These are phyloP conservation scores for Callinectes sapidus DNA, from an alignment of 2,888 invertebrate species.

Conservation along the genomic window DNA sequence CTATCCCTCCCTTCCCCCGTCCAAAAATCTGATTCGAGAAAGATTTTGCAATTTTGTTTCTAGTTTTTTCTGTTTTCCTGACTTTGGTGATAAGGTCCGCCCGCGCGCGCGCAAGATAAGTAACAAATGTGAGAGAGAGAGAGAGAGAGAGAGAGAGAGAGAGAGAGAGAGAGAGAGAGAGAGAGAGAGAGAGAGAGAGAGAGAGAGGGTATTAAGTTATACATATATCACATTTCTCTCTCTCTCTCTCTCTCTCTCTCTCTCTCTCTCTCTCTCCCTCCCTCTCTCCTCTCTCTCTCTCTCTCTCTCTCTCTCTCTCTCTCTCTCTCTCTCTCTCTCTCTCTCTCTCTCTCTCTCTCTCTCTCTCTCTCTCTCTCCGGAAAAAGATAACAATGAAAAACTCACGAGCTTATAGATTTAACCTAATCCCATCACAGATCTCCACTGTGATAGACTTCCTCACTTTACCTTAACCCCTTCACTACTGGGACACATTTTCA, in stretches of 20 bases:
- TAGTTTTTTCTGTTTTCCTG: not conserved
- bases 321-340: slow-evolving; percentile 1
- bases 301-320: not conserved
- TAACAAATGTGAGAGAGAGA: no score
- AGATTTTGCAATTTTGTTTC: not conserved
- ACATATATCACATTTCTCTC: no score
- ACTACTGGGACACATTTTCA: no score
- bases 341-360: slow-evolving; percentile 1
- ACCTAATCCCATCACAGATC: not conserved
- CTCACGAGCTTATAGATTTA: no score
- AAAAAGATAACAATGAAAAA: not conserved
- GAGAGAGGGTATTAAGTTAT: not conserved
- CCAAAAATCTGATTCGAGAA: not conserved
- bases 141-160: no score
- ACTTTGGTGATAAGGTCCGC: not conserved
- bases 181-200: not conserved
- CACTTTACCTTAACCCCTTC: no score
- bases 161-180: no score
- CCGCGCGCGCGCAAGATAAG: no score
- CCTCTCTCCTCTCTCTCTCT: not conserved
- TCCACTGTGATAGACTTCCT: no score
- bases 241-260: not conserved
- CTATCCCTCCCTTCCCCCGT: not conserved
- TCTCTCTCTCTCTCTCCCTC: not conserved
- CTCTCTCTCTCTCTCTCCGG: not conserved